Conservation (phyloP, 2,888 invertebrate genomes). For the Camponotus fellah region DNA sequence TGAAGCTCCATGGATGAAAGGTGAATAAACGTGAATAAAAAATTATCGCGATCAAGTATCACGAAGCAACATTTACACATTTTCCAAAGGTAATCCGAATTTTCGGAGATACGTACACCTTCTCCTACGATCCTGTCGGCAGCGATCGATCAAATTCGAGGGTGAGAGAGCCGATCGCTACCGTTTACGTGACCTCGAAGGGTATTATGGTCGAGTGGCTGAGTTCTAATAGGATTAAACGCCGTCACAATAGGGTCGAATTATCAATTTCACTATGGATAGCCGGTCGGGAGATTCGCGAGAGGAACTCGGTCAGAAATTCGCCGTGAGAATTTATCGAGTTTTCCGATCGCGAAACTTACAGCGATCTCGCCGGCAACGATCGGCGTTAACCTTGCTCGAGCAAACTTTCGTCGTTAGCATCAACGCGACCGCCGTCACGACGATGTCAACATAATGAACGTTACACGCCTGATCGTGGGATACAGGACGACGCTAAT, state of each 20-base stretch:
- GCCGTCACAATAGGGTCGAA: slow-evolving; percentile 58
- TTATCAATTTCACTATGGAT: slow-evolving; percentile 67
- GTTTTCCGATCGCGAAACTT: slow-evolving; percentile 21
- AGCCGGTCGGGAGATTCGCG: slow-evolving; percentile 30
- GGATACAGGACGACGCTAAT: slow-evolving; percentile 11
- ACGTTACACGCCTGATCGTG: slow-evolving; percentile 2
- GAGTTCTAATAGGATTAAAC: slow-evolving; percentile 72
- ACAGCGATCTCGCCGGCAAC: not conserved
- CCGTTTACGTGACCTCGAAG: slow-evolving; percentile 52
- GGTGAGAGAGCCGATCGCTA: slow-evolving; percentile 32
- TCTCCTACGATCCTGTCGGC: not conserved
- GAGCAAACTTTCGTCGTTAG: slow-evolving; percentile 31
- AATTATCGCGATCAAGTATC: not conserved
- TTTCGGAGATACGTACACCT: not conserved
- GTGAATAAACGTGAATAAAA: not conserved
- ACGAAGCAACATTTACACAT: not conserved
- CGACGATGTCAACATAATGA: slow-evolving; percentile 4
- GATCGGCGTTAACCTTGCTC: not conserved
- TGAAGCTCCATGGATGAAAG: not conserved
- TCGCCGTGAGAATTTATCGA: slow-evolving; percentile 29
- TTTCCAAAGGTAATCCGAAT: not conserved
- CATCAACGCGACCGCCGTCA: not conserved
- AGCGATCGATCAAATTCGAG: not conserved
- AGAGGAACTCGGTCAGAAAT: slow-evolving; percentile 59
- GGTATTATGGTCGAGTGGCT: slow-evolving; percentile 69